These are phyloP conservation scores for Pseudococcus viburni DNA, from an alignment of 2,888 invertebrate species.

Conservation along the genomic window DNA sequence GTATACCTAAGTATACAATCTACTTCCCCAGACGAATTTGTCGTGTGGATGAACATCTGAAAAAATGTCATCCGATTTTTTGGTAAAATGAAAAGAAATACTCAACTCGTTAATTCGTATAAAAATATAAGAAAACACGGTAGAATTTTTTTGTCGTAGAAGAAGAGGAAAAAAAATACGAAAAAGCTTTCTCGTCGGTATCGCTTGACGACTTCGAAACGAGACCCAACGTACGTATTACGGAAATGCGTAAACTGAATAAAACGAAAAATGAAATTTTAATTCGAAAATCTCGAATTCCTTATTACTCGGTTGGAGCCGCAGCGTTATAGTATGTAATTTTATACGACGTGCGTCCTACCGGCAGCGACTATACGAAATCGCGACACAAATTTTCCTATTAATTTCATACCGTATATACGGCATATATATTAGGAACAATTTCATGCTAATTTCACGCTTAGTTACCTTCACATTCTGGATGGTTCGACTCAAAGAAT, in stretches of 20 bases:
- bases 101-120: not conserved
- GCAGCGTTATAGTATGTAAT: conserved; percentile 5
- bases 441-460: conserved; percentile 24
- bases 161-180: not conserved
- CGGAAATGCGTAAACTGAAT: conserved; percentile 14
- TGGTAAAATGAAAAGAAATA: not conserved
- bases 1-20: no score
- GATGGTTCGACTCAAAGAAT: conserved; percentile 1
- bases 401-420: conserved; percentile 4
- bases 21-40: not conserved
- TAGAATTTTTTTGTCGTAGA: not conserved
- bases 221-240: not conserved
- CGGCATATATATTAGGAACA: not conserved
- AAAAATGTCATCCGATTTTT: not conserved
- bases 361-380: not conserved
- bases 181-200: not conserved
- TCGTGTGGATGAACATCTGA: conserved; percentile 5
- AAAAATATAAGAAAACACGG: not conserved
- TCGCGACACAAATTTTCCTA: conserved; percentile 31
- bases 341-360: conserved; percentile 12
- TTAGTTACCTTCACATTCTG: conserved; percentile 17
- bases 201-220: not conserved
- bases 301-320: not conserved
- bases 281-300: conserved; percentile 6
- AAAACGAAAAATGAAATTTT: conserved; percentile 37